Evolutionary conservation across 2,888 invertebrate genomes (phyloP), one percentile per base, ranked within the genome.

Genomic region (Panopea generosa): DNA sequence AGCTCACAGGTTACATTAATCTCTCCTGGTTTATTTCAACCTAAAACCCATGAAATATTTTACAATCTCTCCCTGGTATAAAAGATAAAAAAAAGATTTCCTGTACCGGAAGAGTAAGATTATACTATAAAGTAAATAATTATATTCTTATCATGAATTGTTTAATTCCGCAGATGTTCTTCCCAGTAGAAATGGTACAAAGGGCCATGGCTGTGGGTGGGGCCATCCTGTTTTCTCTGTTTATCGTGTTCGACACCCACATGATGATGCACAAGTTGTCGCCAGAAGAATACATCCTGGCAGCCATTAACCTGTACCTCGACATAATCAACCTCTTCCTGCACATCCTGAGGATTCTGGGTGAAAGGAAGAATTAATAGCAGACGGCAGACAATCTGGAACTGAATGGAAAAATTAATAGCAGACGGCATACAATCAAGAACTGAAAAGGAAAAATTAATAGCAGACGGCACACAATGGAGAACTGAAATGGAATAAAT

Each of bases 301-400:
- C 96, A 1, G 96, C 97, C 0, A 96, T 97, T 90, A 96, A 96
- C 91, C 93, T 97, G 50, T 97, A 97, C 92, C 94, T 97, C 93
- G 97, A 97, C 89, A 96, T 97, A 72, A 94, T 97, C 82, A 97
- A 97, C 92, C 93, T 97, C 81, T 97, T 97, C 93, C 89, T 97
- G 20, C 95, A 96, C 91, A 95, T 97, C 84, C 94, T 97, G 68
- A 94, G 96, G 73, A 95, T 96, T 84, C 93, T 97, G 20, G 90
- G 90, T 18, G 91, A 91, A 24, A 72, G 88, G 22, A 89, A 86
- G 63, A 86, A 85, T 45, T 66, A 66, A 53, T 16, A 24, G 2
- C 22, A 24, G 18, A 47, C 4, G 20, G n/a, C n/a, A n/a, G n/a
- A n/a, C n/a, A 16, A 40, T 11, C 9, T 40, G 16, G 40, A 40